phyloP scores from a whole-genome alignment of 2,888 invertebrate genomes.

The Neoascia interrupta region DNA sequence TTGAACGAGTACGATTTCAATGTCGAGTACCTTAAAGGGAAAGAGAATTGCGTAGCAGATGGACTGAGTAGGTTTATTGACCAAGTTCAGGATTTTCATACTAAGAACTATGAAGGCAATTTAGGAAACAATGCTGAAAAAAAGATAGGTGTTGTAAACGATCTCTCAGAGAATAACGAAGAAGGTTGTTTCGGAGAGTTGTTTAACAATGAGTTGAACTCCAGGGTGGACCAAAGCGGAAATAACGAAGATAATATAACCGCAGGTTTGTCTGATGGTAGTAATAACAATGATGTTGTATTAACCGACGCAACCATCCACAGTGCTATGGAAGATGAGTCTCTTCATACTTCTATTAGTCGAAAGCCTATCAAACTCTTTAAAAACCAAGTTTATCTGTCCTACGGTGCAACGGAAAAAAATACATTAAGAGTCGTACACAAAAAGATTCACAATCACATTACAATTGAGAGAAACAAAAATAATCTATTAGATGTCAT shows the following conservation, averaged over 20 bases:
- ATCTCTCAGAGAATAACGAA: not conserved
- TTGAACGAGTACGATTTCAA: slow-evolving; percentile 64
- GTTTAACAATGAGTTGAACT: no score
- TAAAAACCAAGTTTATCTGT: slow-evolving; percentile 6
- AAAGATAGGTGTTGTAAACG: not conserved
- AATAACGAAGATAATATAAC: no score
- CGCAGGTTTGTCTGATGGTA: no score
- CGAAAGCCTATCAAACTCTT: not conserved
- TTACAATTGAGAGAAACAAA: not conserved
- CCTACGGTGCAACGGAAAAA: not conserved
- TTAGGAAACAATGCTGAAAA: not conserved
- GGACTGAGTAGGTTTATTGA: not conserved
- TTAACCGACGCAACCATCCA: not conserved
- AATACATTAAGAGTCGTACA: not conserved
- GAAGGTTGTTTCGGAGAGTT: no score
- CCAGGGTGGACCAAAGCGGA: no score
- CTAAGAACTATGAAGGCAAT: no score
- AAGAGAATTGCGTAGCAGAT: slow-evolving; percentile 50
- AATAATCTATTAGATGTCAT: not conserved
- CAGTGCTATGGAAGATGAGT: slow-evolving; percentile 12
- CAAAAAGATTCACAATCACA: not conserved
- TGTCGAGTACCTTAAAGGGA: slow-evolving; percentile 70
- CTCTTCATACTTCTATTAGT: not conserved
- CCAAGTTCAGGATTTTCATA: no score
- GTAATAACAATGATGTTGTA: not conserved